Evolutionary conservation across 2,113 vertebrate species (phyloP), one percentile per base, ranked within the genome.

Genomic region (Opisthocomus hoazin): DNA sequence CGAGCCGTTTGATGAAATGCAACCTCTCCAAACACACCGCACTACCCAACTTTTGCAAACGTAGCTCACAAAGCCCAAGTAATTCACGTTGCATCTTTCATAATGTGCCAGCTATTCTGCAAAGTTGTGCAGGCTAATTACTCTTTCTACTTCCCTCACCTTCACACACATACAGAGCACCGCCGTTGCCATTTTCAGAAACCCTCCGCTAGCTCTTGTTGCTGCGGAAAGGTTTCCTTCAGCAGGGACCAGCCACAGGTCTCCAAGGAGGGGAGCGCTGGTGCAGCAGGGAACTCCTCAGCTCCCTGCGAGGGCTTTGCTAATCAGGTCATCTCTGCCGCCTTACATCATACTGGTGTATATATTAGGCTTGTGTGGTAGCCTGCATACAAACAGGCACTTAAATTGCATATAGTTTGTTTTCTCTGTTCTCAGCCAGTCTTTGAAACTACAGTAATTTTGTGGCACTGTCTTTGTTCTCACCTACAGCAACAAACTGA

Each of bases 221-320:
- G 92, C 93, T 96, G 85, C 9, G 14, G 91, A 71, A 70, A 92
- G 90, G 87, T 89, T 97, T 96, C 96, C 96, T 94, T 81, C 97
- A 82, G 87, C 97, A 95, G 96, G 96, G 97, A 98, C 81, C 61
- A 96, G 94, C 37, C 22, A 2, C 93, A 97, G 80, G 93, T 97
- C 97, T 96, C 97, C 94, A 96, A 71, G 98, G 97, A 97, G 73
- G 89, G 86, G 68, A 93, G 95, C 32, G 19, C 83, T 85, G 69
- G 66, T 90, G 90, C 89, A 87, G 90, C 34, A 96, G 94, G 93
- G 97, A 98, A 92, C 93, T 87, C 95, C 93, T 94, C 84, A 34
- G 93, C 81, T 74, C 36, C 2, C 90, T 58, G 51, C 2, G 1
- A 66, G 84, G 79, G 84, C 34, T 70, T 63, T 89, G 60, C 94